Evolutionary conservation across 2,113 vertebrate genomes (phyloP).

Genomic region (Cebus imitator): DNA sequence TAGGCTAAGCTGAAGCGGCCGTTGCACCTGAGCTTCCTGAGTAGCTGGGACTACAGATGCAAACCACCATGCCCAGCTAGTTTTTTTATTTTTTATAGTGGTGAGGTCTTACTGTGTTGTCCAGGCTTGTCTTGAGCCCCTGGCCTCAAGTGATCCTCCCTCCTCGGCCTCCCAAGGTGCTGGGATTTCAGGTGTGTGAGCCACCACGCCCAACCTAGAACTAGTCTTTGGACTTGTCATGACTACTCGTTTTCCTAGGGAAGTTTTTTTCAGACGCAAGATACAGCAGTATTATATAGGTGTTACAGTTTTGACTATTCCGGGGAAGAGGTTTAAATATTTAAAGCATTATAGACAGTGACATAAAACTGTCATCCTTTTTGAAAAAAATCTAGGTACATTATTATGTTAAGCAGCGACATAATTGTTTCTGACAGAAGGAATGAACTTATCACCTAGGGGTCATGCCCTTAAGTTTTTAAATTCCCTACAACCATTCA

Average conservation of each 20-base stretch:
- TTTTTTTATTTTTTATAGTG: too few relatives aligned
- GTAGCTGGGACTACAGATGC: too few relatives aligned
- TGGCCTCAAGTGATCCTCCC: too few relatives aligned
- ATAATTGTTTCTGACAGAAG: background rate
- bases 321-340: background rate
- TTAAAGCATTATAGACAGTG: background rate
- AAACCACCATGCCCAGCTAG: too few relatives aligned
- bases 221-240: background rate
- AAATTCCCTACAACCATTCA: background rate
- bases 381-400: background rate
- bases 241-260: background rate
- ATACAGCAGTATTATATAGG: background rate
- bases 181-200: too few relatives aligned
- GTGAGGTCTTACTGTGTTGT: too few relatives aligned
- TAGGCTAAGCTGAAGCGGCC: too few relatives aligned
- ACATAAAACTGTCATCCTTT: background rate
- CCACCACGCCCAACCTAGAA: too few relatives aligned
- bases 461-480: background rate
- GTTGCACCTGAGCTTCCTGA: too few relatives aligned
- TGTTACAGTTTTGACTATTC: background rate
- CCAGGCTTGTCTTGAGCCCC: too few relatives aligned
- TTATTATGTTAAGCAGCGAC: background rate
- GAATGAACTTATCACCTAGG: too few relatives aligned
- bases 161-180: too few relatives aligned
- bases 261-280: background rate